Evolutionary conservation across 2,113 vertebrate genomes (phyloP), one percentile per base, ranked within the genome.

Genomic region (Gnathonemus longibarbis): DNA sequence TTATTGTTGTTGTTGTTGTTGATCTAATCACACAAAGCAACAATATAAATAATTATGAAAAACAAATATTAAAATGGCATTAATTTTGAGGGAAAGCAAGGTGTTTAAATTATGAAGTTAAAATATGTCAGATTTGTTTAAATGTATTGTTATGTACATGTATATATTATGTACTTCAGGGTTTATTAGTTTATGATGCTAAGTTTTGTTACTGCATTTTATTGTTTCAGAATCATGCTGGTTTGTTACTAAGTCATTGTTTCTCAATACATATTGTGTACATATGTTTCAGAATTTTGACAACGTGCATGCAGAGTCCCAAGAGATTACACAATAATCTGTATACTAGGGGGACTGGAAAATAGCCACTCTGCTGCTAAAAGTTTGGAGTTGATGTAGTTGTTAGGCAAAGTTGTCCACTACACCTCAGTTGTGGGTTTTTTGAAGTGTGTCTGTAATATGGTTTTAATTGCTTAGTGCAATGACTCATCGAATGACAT

Each of bases 401-500:
- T 24, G 2, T 86, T 84, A 90, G 45, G 39, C 17, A 87, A 49
- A 50, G 48, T 2, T 24, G 77, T 56, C 74, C 70, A 42, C 31
- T 53, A n/a, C 50, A 56, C 49, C 35, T 53, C 50, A 53, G 1
- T 53, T 87, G 85, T 53, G 50, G 74, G 62, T 24, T 46, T 86
- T 85, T 66, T 85, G 39, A 86, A 27, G 53, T 35, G 13, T 15
- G 53, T n/a, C 15, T 50, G 27, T 74, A 77, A 88, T 80, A 53
- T 70, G 39, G 24, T 45, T 53, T 77, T 88, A 80, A 90, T 88
- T 45, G 42, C 27, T 56, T 66, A 27, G 35, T 77, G 19, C 31
- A 42, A 19, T 88, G 89, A 86, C 15, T 90, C 49, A 53, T 70
- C 11, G 24, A 17, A 56, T 88, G 53, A 83, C 46, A 35, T 90